These are phyloP conservation scores for Chinchilla lanigera DNA, from an alignment of 2,113 vertebrate genomes.

Conservation along the genomic window DNA sequence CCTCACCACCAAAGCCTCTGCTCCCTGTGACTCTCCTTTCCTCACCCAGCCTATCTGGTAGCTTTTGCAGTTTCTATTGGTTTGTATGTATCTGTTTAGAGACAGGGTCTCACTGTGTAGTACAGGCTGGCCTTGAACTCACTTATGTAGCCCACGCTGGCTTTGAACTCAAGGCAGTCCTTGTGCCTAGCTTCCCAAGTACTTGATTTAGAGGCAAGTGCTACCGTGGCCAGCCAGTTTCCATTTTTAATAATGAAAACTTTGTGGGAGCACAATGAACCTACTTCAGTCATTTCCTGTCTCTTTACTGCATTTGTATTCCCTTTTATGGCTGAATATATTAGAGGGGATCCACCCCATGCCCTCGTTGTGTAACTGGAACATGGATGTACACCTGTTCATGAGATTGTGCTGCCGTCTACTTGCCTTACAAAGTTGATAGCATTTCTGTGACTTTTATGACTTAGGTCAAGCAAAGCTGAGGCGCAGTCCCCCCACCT, in stretches of 20 bases:
- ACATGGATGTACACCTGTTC: too few species aligned
- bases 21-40: background rate
- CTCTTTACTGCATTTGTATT: background rate
- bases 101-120: background rate
- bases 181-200: background rate
- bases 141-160: background rate
- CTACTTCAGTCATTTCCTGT: background rate
- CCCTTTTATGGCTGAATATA: background rate
- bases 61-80: background rate
- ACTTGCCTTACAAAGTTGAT: background rate
- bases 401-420: background rate
- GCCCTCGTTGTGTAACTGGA: background rate
- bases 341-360: background rate
- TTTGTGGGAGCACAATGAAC: too few species aligned
- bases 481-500: background rate
- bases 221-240: background rate
- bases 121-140: background rate
- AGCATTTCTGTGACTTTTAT: background rate
- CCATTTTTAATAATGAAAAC: background rate
- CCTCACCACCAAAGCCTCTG: background rate
- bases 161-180: background rate
- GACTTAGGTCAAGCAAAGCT: background rate
- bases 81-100: background rate
- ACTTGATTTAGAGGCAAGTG: background rate
- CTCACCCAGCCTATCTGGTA: background rate